Evolutionary conservation across 1,140 invertebrate species (phyloP), one percentile per base, ranked within the genome.

Genomic region (Listronotus bonariensis): DNA sequence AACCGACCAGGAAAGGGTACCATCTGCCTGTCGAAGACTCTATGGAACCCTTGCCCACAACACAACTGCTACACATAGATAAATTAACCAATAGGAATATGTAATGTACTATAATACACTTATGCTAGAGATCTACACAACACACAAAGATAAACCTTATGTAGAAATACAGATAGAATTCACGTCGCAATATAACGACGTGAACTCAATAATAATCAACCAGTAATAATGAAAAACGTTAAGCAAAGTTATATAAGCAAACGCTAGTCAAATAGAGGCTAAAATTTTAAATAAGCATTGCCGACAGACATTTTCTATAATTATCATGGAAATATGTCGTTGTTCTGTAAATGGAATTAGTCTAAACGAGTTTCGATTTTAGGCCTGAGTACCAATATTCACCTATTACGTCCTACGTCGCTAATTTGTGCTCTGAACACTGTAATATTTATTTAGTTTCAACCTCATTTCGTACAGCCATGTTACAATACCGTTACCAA

Each of bases 61-160:
- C 77, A 77, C 76, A 77, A 77, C 76, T 77, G 74, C 76, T 77
- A 78, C 76, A 78, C 77, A 77, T 74, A 76, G 76, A 78, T 73
- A 78, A 78, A 76, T 71, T 76, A 78, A 78, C 74, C 74, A 72
- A 77, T 76, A 74, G 73, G 74, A 78, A 76, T 78, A 75, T 77
- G 74, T 73, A 73, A 68, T 68, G 64, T 68, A 76, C 74, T 78
- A 78, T 77, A 68, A 75, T 78, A 78, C 77, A 78, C 74, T 77
- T 78, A 79, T 67, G 60, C 76, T 78, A 77, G 68, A 77, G 71
- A 72, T 73, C 77, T 78, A 78, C 77, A 78, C 77, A 78, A 78
- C 76, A 78, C 77, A 78, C 77, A 78, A 78, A 78, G 76, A 78
- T 72, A 72, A 76, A 65, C 72, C 72, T 74, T 74, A 77, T 74